Percentiles rank a stretch among this genome's conserved stretches.
Conservation (phyloP, 2,888 invertebrate genomes). For the Stenodema calcarata region DNA sequence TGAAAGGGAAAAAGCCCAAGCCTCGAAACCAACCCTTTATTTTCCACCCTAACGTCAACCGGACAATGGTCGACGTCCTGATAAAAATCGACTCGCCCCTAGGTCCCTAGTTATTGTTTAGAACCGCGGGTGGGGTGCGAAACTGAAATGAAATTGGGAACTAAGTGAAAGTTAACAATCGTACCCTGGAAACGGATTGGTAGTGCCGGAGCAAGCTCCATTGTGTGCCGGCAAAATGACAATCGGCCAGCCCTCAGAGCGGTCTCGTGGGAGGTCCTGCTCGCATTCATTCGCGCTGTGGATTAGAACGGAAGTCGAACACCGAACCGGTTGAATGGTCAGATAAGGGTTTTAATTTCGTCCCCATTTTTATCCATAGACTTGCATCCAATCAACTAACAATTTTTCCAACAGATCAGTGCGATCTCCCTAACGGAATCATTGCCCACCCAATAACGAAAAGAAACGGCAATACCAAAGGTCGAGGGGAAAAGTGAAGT, state of each 20-base stretch:
- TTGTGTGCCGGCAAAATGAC: slow-evolving; percentile 14
- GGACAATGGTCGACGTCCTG: slow-evolving; percentile 36
- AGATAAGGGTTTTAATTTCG: slow-evolving; percentile 1
- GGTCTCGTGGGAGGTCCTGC: background rate
- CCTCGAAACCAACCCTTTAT: slow-evolving; percentile 23
- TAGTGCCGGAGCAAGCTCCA: background rate
- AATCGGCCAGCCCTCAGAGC: background rate
- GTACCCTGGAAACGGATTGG: slow-evolving; percentile 27
- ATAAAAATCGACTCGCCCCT: slow-evolving; percentile 31
- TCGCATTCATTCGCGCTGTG: background rate
- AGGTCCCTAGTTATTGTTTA: slow-evolving; percentile 43
- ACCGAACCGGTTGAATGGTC: background rate
- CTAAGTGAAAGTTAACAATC: slow-evolving; percentile 51
- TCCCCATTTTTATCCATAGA: background rate
- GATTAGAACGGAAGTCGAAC: background rate
- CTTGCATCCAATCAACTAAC: background rate
- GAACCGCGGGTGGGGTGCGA: slow-evolving; percentile 40
- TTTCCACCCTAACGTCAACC: slow-evolving; percentile 1
- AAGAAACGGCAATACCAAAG: too few species aligned
- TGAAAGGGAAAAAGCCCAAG: background rate
- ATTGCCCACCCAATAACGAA: too few species aligned
- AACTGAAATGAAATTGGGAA: slow-evolving; percentile 49
- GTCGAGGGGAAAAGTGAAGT: too few species aligned
- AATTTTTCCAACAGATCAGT: background rate
- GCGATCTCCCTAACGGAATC: background rate